Conservation (phyloP, 2,797 vertebrate genomes). For the Parotocinclus haroldoi region DNA sequence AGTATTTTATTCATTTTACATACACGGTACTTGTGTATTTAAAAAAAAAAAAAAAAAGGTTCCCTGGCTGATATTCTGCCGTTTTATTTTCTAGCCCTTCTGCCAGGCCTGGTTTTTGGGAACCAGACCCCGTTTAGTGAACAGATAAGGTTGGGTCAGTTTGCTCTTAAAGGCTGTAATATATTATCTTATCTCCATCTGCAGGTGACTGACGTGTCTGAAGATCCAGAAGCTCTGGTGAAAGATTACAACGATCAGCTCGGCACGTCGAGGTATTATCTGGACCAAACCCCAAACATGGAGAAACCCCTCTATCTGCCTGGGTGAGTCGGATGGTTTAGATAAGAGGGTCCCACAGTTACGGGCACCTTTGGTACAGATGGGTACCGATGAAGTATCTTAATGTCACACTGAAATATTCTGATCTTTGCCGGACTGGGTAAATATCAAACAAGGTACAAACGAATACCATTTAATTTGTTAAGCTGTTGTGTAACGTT, state of each 20-base stretch:
- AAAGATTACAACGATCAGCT: slow-evolving; percentile 66
- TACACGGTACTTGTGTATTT: too few relatives aligned
- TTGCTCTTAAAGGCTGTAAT: not conserved
- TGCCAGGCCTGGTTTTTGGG: not conserved
- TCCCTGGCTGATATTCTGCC: not conserved
- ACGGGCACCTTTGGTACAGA: too few relatives aligned
- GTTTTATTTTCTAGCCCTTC: not conserved
- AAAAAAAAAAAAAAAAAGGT: too few relatives aligned
- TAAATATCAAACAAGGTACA: too few relatives aligned
- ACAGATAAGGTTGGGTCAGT: slow-evolving; percentile 5
- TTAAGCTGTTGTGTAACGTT: too few relatives aligned
- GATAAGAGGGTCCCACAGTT: too few relatives aligned
- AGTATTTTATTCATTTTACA: too few relatives aligned
- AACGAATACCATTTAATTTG: too few relatives aligned
- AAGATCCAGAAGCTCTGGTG: slow-evolving; percentile 62
- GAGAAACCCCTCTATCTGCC: slow-evolving; percentile 67
- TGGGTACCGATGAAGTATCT: too few relatives aligned
- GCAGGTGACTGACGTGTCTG: slow-evolving; percentile 81
- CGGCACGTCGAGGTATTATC: slow-evolving; percentile 62
- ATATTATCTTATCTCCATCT: not conserved
- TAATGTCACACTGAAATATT: too few relatives aligned
- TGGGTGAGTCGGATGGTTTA: slow-evolving; percentile 67
- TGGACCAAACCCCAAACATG: slow-evolving; percentile 62
- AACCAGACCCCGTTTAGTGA: slow-evolving; percentile 7
- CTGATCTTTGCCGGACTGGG: too few relatives aligned